phyloP scores from a whole-genome alignment of 2,113 vertebrate genomes.

The Lophochroa leadbeateri region DNA sequence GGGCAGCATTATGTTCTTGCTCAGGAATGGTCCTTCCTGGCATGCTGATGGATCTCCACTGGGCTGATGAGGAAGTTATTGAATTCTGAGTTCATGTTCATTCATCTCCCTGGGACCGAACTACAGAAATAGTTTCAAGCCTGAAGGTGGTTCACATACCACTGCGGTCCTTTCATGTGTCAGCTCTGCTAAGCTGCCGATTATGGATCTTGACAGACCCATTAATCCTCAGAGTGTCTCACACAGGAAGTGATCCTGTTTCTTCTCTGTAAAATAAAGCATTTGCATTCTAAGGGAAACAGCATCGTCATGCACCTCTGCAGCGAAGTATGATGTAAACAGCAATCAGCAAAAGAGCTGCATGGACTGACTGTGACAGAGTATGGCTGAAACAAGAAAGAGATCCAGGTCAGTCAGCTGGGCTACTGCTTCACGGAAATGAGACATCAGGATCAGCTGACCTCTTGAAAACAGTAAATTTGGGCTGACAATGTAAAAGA shows the following conservation, averaged over 20 bases:
- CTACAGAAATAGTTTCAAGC: not conserved
- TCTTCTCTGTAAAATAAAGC: not conserved
- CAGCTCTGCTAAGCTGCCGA: not conserved
- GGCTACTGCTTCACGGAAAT: not conserved
- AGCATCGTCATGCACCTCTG: not conserved
- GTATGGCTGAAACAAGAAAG: not conserved
- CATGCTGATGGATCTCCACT: not conserved
- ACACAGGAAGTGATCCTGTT: not conserved
- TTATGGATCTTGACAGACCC: not conserved
- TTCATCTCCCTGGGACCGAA: not conserved
- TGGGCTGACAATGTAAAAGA: not conserved
- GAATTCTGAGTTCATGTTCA: not conserved
- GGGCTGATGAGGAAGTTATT: not conserved
- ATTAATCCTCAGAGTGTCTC: not conserved
- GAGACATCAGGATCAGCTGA: accelerated
- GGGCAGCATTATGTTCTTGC: not conserved
- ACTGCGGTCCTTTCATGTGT: not conserved
- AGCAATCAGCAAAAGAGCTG: not conserved
- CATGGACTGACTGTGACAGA: not conserved
- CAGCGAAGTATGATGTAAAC: not conserved
- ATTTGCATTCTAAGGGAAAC: not conserved
- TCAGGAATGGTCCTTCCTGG: not conserved
- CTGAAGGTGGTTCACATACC: slow-evolving; percentile 5
- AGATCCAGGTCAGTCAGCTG: not conserved
- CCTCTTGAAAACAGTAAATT: not conserved